These are phyloP conservation scores for Triplophysa tibetana DNA, from an alignment of 2,113 vertebrate genomes.

Conservation along the genomic window DNA sequence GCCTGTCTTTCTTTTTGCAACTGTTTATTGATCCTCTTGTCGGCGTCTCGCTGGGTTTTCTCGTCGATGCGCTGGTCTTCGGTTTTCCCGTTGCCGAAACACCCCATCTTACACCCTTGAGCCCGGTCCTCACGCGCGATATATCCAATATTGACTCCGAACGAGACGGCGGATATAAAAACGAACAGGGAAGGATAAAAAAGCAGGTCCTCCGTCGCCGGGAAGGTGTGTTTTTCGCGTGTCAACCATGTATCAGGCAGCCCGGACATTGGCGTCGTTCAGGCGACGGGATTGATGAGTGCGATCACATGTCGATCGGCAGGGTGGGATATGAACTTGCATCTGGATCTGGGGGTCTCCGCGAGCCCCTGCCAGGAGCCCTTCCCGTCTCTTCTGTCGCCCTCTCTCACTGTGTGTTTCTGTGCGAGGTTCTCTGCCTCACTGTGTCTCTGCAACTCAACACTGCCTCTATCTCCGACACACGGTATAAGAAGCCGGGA, in stretches of 20 bases:
- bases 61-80: conserved; percentile 98
- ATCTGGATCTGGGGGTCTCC: conserved; percentile 72
- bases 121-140: conserved; percentile 60
- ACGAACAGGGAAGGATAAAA: background rate
- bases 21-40: conserved; percentile 99
- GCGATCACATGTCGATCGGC: conserved; percentile 36
- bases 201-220: conserved; percentile 68
- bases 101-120: conserved; percentile 85
- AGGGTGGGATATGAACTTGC: conserved; percentile 33
- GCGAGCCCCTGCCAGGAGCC: conserved; percentile 79
- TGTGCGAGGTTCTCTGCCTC: conserved; percentile 74
- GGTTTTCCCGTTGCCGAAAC: conserved; percentile 98
- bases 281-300: conserved; percentile 26
- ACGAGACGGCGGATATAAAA: background rate
- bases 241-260: conserved; percentile 67
- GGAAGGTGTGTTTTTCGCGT: conserved; percentile 70
- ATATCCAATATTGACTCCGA: conserved; percentile 24
- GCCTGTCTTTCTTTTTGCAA: conserved; percentile 94
- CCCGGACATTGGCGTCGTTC: conserved; percentile 33
- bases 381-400: conserved; percentile 68
- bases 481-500: conserved; percentile 77
- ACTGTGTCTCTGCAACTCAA: conserved; percentile 81
- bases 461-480: conserved; percentile 88
- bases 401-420: conserved; percentile 74
- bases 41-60: conserved; percentile 95